Evolutionary conservation across 2,797 vertebrate species (phyloP), one percentile per base, ranked within the genome.

Genomic region (Zalophus californianus): DNA sequence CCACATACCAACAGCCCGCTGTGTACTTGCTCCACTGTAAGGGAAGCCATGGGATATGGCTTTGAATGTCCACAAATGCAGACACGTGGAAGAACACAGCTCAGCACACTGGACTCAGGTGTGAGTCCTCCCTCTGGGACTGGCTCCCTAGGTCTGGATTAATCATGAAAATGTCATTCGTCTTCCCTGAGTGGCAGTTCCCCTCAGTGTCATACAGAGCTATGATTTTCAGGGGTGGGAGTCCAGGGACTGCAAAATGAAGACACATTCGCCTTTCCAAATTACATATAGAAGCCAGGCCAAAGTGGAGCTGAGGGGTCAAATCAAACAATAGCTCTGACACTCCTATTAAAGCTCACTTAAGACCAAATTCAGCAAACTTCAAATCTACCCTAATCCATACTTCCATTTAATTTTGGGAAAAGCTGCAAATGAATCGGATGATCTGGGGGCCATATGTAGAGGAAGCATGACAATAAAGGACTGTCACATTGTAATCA

Each of bases 321-420:
- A 23, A 3, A 32, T 18, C n/a, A 35, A 8, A 48, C 29, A 13
- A 27, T 21, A 41, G 27, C 18, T 3, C 4, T 13, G 62, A 27
- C 50, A 3, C 3, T 38, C 29, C 1, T 2, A 0, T 2, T 10
- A 56, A 54, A 23, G 2, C 27, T 41, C n/a, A 0, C 7, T 93
- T 7, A 44, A 83, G 23, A 94, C 48, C 50, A 73, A 23, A 52
- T 13, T 82, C 50, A 72, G 48, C 73, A 48, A 41, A 44, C 23
- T 93, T 54, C 54, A 50, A 64, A 78, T 92, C 50, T 38, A 73
- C 56, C 27, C 78, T 68, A 83, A 77, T 29, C 38, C 62, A 21
- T 25, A 60, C 32, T 72, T 95, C 56, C 48, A 16, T 29, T 75
- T 23, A 64, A 73, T 38, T n/a, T 54, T 9, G n/a, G 21, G 13